phyloP scores from a whole-genome alignment of 2,888 invertebrate genomes.

The Caenorhabditis sp. region DNA sequence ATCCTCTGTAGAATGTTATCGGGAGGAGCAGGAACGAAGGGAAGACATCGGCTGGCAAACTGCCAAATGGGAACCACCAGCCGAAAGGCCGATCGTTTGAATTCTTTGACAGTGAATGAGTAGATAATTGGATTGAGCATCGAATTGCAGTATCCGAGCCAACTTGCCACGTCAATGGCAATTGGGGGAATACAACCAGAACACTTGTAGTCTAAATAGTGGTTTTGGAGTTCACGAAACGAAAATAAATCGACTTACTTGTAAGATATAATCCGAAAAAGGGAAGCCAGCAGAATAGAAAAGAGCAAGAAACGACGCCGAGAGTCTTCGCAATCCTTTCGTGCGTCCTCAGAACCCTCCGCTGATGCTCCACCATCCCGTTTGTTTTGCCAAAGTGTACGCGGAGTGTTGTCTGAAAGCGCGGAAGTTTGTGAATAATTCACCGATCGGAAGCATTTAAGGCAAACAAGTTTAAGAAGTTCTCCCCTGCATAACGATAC shows the following conservation, averaged over 20 bases:
- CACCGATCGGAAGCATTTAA: conserved; percentile 1
- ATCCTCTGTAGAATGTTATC: conserved; percentile 69
- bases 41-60: conserved; percentile 67
- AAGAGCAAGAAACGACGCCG: conserved; percentile 83
- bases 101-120: conserved; percentile 79
- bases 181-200: conserved; percentile 75
- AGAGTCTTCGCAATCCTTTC: conserved; percentile 83
- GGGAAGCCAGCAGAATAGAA: conserved; percentile 83
- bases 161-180: conserved; percentile 77
- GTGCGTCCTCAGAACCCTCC: conserved; percentile 79
- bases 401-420: conserved; percentile 75
- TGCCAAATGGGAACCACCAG: conserved; percentile 74
- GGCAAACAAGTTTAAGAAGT: conserved; percentile 4
- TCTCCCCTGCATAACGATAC: conserved; percentile 32
- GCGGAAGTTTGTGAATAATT: conserved; percentile 24
- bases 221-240: too few relatives aligned
- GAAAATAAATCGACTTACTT: conserved; percentile 79
- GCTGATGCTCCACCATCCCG: conserved; percentile 79
- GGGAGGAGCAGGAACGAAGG: conserved; percentile 72
- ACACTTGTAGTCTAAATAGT: conserved; percentile 77
- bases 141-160: conserved; percentile 79
- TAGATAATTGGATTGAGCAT: conserved; percentile 79
- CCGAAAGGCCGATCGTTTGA: conserved; percentile 76
- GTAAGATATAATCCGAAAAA: conserved; percentile 83
- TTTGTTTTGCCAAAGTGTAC: conserved; percentile 78